Conservation (phyloP, 1,140 invertebrate species). For the Ostrea edulis region DNA sequence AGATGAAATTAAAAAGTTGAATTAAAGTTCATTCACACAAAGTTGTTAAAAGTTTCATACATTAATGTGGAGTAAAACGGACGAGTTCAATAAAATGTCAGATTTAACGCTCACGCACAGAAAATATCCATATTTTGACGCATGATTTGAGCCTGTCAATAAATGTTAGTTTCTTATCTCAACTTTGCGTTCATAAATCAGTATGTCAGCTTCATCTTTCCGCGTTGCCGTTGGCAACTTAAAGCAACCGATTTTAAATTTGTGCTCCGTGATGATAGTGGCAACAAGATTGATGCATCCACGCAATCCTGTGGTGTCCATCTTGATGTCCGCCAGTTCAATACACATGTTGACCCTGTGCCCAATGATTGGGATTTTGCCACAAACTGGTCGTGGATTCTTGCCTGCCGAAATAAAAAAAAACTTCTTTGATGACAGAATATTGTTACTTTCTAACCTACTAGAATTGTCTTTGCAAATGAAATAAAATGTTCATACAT, state of each 20-base stretch:
- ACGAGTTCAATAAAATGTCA: no score
- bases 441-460: no score
- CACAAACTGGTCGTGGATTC: background rate
- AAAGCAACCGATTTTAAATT: background rate
- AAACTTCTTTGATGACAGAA: background rate
- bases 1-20: no score
- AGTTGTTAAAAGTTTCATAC: no score
- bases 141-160: no score
- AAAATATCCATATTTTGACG: no score
- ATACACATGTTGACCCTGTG: background rate
- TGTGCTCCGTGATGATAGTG: background rate
- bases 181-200: background rate
- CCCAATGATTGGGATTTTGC: background rate
- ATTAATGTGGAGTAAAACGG: no score
- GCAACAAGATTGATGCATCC: background rate
- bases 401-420: background rate
- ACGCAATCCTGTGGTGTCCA: background rate
- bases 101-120: no score
- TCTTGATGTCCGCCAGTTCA: background rate
- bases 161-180: background rate
- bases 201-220: background rate
- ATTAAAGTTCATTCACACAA: no score
- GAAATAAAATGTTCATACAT: no score
- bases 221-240: background rate
- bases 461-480: no score